Evolutionary conservation across 2,888 invertebrate species (phyloP), one percentile per base, ranked within the genome.

Genomic region (Hirtodrosophila cameraria): DNA sequence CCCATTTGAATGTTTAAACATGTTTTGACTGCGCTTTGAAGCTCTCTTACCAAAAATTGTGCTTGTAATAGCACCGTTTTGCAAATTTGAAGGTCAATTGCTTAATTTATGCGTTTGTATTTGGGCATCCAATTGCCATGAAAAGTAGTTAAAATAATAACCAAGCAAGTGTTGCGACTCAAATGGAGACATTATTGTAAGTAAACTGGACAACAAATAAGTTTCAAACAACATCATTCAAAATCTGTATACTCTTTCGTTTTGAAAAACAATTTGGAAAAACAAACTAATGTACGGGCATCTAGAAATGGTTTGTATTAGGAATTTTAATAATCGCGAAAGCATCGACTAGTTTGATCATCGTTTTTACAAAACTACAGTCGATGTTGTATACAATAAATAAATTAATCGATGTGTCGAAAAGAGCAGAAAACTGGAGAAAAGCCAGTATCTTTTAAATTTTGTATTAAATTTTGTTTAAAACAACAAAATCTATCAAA

Each of bases 1-100:
- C 36, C 12, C 8, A 16, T 16, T n/a, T 30, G 23, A 13, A 25
- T 39, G 27, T 8, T 11, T 18, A 12, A 18, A 18, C 31, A 13
- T 20, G 5, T 35, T 54, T 50, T 27, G 38, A 20, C 30, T 30
- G 25, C n/a, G 16, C 18, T 31, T 11, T 7, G 25, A 42, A 35
- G 38, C 33, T 54, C 15, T n/a, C n/a, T n/a, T 11, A 48, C 18
- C 39, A 43, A 57, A 49, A 53, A 54, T 43, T 63, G 15, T 25
- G 35, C 48, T 52, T 54, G 66, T 54, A 54, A 64, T 33, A 36
- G 25, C 15, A 20, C 8, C 33, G 16, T 42, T 72, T 57, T n/a
- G 54, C 66, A n/a, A 33, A 55, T 60, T 33, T 57, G 73, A 72
- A 60, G 77, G 72, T 59, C 49, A 60, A 42, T 59, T 49, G 48